Conservation (phyloP, 2,888 invertebrate genomes). For the Nephrocerus scutellatus region DNA sequence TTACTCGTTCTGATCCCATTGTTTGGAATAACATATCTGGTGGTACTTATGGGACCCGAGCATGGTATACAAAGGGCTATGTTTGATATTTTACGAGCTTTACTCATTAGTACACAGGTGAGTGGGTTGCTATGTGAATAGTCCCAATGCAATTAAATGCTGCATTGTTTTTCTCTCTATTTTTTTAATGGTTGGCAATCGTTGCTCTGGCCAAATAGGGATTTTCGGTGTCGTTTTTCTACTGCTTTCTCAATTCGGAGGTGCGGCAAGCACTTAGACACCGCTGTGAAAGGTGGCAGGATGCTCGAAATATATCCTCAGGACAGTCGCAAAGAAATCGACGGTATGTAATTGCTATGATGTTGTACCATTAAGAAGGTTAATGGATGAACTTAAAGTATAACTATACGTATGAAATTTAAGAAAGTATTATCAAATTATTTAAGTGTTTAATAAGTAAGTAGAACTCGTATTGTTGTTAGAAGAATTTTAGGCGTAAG, state of each 20-base stretch:
- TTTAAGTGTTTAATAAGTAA: too few relatives aligned
- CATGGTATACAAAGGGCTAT: constrained; percentile 66
- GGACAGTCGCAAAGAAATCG: constrained; percentile 39
- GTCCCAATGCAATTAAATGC: background rate
- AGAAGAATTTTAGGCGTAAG: too few relatives aligned
- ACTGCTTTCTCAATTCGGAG: constrained; percentile 89
- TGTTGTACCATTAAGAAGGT: too few relatives aligned
- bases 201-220: constrained; percentile 54
- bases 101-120: constrained; percentile 86
- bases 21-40: constrained; percentile 82
- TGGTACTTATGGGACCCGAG: constrained; percentile 74
- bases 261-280: constrained; percentile 79
- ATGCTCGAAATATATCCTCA: constrained; percentile 44
- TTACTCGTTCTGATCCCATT: constrained; percentile 85
- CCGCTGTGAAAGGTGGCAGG: constrained; percentile 69
- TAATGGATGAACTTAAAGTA: too few relatives aligned
- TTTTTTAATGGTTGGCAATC: background rate
- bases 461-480: too few relatives aligned
- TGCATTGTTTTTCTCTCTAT: background rate
- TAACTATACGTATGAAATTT: too few relatives aligned
- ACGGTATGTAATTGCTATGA: too few relatives aligned
- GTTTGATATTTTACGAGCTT: constrained; percentile 70
- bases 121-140: constrained; percentile 23
- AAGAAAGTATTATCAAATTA: too few relatives aligned
- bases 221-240: constrained; percentile 81